These are phyloP conservation scores for Melanotaenia pygmaea DNA, from an alignment of 2,797 vertebrate genomes.

Conservation along the genomic window DNA sequence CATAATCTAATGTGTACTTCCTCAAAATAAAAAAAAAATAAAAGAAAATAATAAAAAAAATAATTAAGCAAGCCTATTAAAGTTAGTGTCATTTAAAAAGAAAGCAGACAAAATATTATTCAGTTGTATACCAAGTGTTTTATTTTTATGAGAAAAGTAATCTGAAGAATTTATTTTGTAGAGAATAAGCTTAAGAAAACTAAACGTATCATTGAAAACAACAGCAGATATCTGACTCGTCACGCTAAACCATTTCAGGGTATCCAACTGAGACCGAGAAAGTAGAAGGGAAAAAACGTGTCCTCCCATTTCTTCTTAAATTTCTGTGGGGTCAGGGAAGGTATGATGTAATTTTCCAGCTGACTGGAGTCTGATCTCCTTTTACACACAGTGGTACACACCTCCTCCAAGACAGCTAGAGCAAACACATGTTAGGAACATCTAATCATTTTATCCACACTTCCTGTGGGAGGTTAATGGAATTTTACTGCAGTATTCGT, in stretches of 20 bases:
- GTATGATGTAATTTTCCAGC: slow-evolving; percentile 16
- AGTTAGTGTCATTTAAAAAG: slow-evolving; percentile 28
- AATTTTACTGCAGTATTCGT: slow-evolving; percentile 45
- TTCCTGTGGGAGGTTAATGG: slow-evolving; percentile 51
- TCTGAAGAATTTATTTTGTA: slow-evolving; percentile 38
- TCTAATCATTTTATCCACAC: slow-evolving; percentile 27
- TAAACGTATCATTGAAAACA: slow-evolving; percentile 60
- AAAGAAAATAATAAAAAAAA: neutral
- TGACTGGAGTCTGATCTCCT: slow-evolving; percentile 11
- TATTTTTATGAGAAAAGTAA: slow-evolving; percentile 7
- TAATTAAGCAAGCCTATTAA: slow-evolving; percentile 28
- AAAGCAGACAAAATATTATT: neutral
- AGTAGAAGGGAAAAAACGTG: neutral
- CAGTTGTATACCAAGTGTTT: slow-evolving; percentile 2
- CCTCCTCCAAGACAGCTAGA: slow-evolving; percentile 1
- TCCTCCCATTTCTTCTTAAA: slow-evolving; percentile 20
- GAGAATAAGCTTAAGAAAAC: slow-evolving; percentile 34
- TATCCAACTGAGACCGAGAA: slow-evolving; percentile 34
- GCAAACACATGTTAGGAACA: slow-evolving; percentile 12
- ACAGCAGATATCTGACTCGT: slow-evolving; percentile 59
- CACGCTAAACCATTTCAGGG: slow-evolving; percentile 40
- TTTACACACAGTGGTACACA: neutral
- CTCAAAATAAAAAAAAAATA: slow-evolving; percentile 6
- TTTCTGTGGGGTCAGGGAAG: slow-evolving; percentile 10
- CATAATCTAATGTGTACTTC: slow-evolving; percentile 20